phyloP scores from a whole-genome alignment of 2,888 invertebrate genomes.

The Abrostola tripartita region DNA sequence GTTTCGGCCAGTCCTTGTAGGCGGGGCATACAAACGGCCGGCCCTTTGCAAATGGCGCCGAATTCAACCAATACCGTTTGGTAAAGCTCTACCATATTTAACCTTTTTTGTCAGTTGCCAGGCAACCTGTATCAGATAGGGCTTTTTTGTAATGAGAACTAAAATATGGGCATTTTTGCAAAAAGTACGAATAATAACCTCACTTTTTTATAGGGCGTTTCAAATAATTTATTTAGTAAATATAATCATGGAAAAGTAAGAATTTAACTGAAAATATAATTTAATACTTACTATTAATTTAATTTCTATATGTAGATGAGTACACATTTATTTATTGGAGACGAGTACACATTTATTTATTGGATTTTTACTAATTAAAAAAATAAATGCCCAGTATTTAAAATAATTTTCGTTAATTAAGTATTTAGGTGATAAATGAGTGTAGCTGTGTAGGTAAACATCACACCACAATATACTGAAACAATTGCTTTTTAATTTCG shows the following conservation, averaged over 20 bases:
- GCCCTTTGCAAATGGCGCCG: slow-evolving; percentile 87
- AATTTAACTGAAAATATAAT: not conserved
- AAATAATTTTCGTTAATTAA: not conserved
- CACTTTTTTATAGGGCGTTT: too few relatives aligned
- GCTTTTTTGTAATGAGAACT: not conserved
- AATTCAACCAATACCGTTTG: slow-evolving; percentile 79
- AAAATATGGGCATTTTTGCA: not conserved
- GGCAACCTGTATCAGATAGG: slow-evolving; percentile 48
- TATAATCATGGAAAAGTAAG: not conserved
- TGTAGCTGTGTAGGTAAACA: not conserved
- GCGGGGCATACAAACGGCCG: slow-evolving; percentile 74
- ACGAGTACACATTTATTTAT: too few relatives aligned
- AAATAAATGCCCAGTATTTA: too few relatives aligned
- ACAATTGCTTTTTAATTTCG: too few relatives aligned
- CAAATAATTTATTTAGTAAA: not conserved
- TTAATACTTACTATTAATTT: slow-evolving; percentile 12
- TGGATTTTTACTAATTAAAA: not conserved
- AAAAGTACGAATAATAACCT: not conserved
- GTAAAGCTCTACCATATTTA: slow-evolving; percentile 67
- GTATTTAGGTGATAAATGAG: not conserved
- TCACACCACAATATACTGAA: not conserved
- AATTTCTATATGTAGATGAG: too few relatives aligned
- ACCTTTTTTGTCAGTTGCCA: slow-evolving; percentile 58
- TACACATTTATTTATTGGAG: too few relatives aligned
- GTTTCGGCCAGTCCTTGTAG: slow-evolving; percentile 69